These are phyloP conservation scores for Tillus elongatus DNA, from an alignment of 2,888 invertebrate species.

Conservation along the genomic window DNA sequence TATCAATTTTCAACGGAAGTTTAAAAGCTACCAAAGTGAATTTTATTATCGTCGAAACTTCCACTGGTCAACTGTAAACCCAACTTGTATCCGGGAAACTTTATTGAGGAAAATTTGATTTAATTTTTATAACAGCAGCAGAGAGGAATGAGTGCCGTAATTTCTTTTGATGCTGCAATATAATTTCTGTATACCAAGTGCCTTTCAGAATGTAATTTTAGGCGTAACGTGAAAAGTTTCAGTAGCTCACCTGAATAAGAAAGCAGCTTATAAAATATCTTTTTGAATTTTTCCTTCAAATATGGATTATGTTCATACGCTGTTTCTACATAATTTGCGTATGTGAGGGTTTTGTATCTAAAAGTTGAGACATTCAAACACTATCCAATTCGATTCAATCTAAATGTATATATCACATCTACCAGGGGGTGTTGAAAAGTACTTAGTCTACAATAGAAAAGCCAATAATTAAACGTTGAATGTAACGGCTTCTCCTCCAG, in stretches of 20 bases:
- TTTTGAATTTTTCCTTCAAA: neutral
- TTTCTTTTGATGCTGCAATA: slow-evolving; percentile 44
- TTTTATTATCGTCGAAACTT: slow-evolving; percentile 24
- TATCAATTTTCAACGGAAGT: too few relatives aligned
- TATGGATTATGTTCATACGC: neutral
- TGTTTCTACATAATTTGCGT: neutral
- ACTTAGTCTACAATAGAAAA: too few relatives aligned
- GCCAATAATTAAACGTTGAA: too few relatives aligned
- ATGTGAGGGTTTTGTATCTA: too few relatives aligned
- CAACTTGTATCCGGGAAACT: slow-evolving; percentile 43
- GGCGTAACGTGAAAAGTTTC: slow-evolving; percentile 32
- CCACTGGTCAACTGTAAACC: slow-evolving; percentile 31
- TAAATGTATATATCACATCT: too few relatives aligned
- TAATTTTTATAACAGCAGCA: slow-evolving; percentile 42
- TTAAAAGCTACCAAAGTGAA: too few relatives aligned
- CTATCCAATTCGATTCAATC: too few relatives aligned
- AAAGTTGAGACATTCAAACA: too few relatives aligned
- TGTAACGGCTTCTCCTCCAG: too few relatives aligned
- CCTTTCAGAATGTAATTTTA: slow-evolving; percentile 35
- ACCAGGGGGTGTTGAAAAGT: too few relatives aligned
- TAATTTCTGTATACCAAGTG: slow-evolving; percentile 41
- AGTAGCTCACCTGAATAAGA: slow-evolving; percentile 32
- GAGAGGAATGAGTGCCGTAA: slow-evolving; percentile 43
- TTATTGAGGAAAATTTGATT: slow-evolving; percentile 44
- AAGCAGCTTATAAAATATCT: slow-evolving; percentile 18